These are phyloP conservation scores for Hypomesus transpacificus DNA, from an alignment of 2,113 vertebrate genomes.

Conservation along the genomic window DNA sequence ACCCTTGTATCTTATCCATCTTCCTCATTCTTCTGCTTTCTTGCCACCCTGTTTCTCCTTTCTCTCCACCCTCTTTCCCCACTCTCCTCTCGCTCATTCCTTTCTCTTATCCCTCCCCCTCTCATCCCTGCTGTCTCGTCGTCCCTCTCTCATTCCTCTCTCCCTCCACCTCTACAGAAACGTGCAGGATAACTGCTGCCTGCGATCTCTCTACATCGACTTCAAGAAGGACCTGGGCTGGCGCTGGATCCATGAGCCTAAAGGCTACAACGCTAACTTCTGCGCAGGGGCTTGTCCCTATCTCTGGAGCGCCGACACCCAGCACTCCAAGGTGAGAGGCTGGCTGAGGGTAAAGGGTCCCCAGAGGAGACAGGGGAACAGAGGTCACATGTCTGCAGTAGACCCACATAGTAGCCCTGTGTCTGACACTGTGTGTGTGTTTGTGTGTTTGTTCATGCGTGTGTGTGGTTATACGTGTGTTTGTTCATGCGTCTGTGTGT, in stretches of 20 bases:
- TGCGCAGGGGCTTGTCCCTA: conserved; percentile 77
- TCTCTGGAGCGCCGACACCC: conserved; percentile 78
- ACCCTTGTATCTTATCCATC: too few species aligned
- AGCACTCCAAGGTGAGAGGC: conserved; percentile 69
- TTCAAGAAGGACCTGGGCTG: conserved; percentile 76
- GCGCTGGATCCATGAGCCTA: conserved; percentile 78
- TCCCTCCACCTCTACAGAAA: conserved; percentile 51
- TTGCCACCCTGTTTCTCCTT: too few species aligned
- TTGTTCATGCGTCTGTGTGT: too few species aligned
- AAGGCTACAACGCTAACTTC: conserved; percentile 77
- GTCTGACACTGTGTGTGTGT: too few species aligned
- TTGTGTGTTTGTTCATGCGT: background rate
- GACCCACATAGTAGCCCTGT: too few species aligned
- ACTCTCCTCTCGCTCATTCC: too few species aligned
- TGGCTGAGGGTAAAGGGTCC: background rate
- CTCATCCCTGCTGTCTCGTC: background rate
- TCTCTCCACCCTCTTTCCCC: too few species aligned
- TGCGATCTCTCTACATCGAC: conserved; percentile 75
- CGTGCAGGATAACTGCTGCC: conserved; percentile 76
- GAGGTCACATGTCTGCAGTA: background rate
- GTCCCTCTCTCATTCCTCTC: background rate
- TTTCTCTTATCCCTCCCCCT: too few species aligned
- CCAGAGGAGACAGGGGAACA: background rate
- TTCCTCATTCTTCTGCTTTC: too few species aligned
- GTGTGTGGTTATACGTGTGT: too few species aligned